Evolutionary conservation across 2,888 invertebrate genomes (phyloP), one percentile per base, ranked within the genome.

Genomic region (Tachina grossa): DNA sequence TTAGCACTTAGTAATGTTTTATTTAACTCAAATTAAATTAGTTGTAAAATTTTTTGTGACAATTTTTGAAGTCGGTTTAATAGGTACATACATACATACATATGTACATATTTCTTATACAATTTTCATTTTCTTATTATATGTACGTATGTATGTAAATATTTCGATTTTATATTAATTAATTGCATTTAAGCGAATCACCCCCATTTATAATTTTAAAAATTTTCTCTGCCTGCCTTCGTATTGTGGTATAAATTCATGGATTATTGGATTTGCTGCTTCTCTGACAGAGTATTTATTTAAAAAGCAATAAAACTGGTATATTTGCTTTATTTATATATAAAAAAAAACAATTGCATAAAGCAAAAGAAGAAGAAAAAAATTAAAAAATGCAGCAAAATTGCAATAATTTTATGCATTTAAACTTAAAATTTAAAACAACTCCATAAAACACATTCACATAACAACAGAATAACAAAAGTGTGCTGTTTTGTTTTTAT

Each of bases 241-340:
- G 51, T 66, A 68, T 39, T 51, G 13, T 51, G 39, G 49, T 51
- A 51, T 55, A 14, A 41, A 57, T 51, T 14, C 10, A 39, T 69
- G 43, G 43, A 53, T 69, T 41, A 31, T 47, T 76, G 14, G 11
- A 63, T 76, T 53, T 41, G 13, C 39, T 14, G 57, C 16, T 57
- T 43, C 22, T 22, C 45, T 9, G 14, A 45, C 63, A 31, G 11
- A 22, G 9, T 31, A 31, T 78, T 41, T 41, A 43, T 49, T 31
- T 41, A 65, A 8, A 57, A 68, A 51, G 19, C 31, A 47, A 65
- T 72, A 80, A 47, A 80, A 72, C 72, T 80, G 72, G 72, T 80
- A 80, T 80, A 55, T 65, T 55, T n/a, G 47, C 47, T 57, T 47
- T 80, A 72, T 41, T 49, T 61, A 69, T 68, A 51, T 6, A 51